These are phyloP conservation scores for Protosalanx chinensis DNA, from an alignment of 2,797 vertebrate species.

Conservation along the genomic window DNA sequence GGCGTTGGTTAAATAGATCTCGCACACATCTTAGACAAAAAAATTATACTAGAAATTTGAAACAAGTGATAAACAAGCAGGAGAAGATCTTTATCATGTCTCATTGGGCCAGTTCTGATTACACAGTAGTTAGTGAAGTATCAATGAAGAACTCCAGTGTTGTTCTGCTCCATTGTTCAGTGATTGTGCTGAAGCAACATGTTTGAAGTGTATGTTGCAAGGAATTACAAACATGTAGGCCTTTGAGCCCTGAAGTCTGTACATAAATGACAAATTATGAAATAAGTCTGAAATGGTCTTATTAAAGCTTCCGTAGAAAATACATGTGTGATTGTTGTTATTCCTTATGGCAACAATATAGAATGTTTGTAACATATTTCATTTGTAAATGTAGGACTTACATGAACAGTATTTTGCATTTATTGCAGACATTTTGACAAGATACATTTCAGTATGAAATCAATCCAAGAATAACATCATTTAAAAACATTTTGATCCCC, in stretches of 20 bases:
- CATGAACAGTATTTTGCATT: conserved; percentile 45
- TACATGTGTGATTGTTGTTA: conserved; percentile 2
- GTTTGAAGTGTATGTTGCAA: conserved; percentile 14
- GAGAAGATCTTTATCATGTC: conserved; percentile 42
- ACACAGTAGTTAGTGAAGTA: conserved; percentile 27
- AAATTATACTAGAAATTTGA: conserved; percentile 12
- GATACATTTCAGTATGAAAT: conserved; percentile 12
- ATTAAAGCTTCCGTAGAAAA: conserved; percentile 77
- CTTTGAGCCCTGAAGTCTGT: conserved; percentile 40
- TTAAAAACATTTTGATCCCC: neutral
- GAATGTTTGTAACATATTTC: conserved; percentile 6
- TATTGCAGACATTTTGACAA: conserved; percentile 38
- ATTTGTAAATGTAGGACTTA: neutral
- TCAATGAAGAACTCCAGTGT: conserved; percentile 22
- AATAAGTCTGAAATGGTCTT: conserved; percentile 34
- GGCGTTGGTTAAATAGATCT: conserved; percentile 32
- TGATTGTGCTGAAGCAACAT: conserved; percentile 23
- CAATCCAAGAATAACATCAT: conserved; percentile 1
- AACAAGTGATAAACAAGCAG: conserved; percentile 30
- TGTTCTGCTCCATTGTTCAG: conserved; percentile 30
- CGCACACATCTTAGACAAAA: conserved; percentile 14
- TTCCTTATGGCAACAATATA: conserved; percentile 51
- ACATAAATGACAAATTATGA: conserved; percentile 34
- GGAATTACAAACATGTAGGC: conserved; percentile 12
- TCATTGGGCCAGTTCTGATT: conserved; percentile 39